A percentile compares a stretch with the other conserved stretches of the same genome.
Conservation (phyloP, 2,113 vertebrate genomes). For the Eptesicus fuscus region DNA sequence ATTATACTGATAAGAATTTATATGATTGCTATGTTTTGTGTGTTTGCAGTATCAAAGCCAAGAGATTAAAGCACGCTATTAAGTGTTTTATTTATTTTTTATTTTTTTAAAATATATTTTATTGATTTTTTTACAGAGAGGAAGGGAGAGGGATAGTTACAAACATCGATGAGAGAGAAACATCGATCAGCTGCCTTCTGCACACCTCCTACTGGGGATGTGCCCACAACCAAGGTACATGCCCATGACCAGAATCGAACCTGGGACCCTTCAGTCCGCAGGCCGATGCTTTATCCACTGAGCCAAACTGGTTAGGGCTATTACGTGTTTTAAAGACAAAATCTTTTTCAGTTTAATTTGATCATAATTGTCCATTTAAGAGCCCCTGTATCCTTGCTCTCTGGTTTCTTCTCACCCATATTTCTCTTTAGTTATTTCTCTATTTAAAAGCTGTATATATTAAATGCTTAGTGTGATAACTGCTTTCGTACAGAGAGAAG, state of each 20-base stretch:
- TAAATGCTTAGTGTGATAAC: not conserved
- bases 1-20: not conserved
- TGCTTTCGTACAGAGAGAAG: not conserved
- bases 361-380: not conserved
- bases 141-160: no score
- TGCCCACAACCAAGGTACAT: no score
- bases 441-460: not conserved
- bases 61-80: not conserved
- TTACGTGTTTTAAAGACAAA: slow-evolving; percentile 28
- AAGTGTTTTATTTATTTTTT: slow-evolving; percentile 35
- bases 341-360: slow-evolving; percentile 27
- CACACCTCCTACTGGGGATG: no score
- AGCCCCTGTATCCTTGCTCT: not conserved
- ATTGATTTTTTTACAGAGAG: no score
- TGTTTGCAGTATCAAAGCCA: not conserved
- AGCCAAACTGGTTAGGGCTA: not conserved
- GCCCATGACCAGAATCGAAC: no score
- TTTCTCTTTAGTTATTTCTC: not conserved
- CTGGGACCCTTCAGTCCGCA: no score
- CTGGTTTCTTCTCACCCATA: not conserved
- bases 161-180: no score
- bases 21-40: not conserved
- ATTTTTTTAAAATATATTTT: no score
- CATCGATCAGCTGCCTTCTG: no score
- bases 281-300: no score